Percentiles rank a stretch among this genome's conserved stretches.
Conservation (phyloP, 2,797 vertebrate species). For the Spheniscus humboldti region DNA sequence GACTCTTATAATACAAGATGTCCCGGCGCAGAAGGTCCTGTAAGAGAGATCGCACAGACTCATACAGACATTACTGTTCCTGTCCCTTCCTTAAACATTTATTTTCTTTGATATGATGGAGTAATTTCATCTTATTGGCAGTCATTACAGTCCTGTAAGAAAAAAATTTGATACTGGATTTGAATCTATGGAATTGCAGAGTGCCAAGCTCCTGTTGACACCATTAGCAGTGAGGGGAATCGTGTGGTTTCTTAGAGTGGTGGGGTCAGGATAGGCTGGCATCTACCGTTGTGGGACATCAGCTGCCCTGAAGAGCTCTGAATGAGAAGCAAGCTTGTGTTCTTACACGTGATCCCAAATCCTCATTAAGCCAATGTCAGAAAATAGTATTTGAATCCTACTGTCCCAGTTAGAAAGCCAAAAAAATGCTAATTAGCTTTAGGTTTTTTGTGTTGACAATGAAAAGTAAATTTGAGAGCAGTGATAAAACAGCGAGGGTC, state of each 20-base stretch:
- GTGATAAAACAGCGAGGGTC: background rate
- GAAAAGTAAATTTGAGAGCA: background rate
- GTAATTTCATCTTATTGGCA: background rate
- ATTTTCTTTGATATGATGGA: background rate
- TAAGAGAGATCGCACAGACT: background rate
- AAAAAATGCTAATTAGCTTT: background rate
- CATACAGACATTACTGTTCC: background rate
- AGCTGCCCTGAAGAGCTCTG: background rate
- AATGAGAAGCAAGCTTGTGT: background rate
- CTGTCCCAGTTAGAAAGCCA: background rate
- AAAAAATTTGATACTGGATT: background rate
- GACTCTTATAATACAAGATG: constrained; percentile 94
- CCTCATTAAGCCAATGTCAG: background rate
- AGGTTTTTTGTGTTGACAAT: background rate
- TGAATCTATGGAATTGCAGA: background rate
- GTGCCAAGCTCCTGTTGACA: background rate
- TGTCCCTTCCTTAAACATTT: background rate
- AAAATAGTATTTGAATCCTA: background rate
- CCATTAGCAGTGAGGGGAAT: background rate
- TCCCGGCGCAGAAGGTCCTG: constrained; percentile 93
- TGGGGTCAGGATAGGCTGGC: background rate
- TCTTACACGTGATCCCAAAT: background rate
- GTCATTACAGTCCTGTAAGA: background rate
- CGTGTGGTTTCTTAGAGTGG: rapidly evolving
- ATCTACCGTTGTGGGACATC: rapidly evolving